These are phyloP conservation scores for Semotilus atromaculatus DNA, from an alignment of 2,797 vertebrate genomes.

Conservation along the genomic window DNA sequence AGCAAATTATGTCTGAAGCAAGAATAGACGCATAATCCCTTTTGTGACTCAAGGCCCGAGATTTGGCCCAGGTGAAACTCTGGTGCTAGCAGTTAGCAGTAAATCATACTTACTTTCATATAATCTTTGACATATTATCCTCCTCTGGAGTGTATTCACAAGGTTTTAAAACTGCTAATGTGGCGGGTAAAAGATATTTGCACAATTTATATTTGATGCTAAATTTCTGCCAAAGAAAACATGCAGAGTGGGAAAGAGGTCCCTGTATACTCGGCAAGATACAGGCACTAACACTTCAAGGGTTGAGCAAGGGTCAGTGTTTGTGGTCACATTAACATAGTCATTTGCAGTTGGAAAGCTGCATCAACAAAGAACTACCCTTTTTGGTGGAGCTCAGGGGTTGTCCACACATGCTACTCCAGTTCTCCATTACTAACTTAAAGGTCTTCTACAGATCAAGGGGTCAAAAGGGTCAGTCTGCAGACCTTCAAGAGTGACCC, in stretches of 20 bases:
- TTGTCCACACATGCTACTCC: constrained; percentile 23
- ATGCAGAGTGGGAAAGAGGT: constrained; percentile 34
- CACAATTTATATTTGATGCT: constrained; percentile 52
- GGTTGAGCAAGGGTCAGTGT: constrained; percentile 39
- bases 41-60: constrained; percentile 62
- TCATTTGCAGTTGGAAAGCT: constrained; percentile 50
- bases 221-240: constrained; percentile 51
- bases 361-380: constrained; percentile 43
- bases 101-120: constrained; percentile 48
- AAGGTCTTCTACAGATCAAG: constrained; percentile 61
- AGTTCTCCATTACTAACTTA: constrained; percentile 48
- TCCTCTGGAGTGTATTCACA: constrained; percentile 49
- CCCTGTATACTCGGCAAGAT: constrained; percentile 25
- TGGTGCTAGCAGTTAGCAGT: constrained; percentile 21
- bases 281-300: constrained; percentile 14
- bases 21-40: constrained; percentile 71
- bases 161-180: constrained; percentile 55
- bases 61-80: constrained; percentile 60
- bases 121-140: constrained; percentile 47
- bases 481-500: constrained; percentile 42
- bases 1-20: constrained; percentile 55
- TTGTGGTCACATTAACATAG: constrained; percentile 38
- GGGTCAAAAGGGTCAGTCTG: constrained; percentile 57
- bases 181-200: constrained; percentile 53
- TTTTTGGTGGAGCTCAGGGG: constrained; percentile 13